Evolutionary conservation across 2,797 vertebrate species (phyloP).

Genomic region (Vultur gryphus): DNA sequence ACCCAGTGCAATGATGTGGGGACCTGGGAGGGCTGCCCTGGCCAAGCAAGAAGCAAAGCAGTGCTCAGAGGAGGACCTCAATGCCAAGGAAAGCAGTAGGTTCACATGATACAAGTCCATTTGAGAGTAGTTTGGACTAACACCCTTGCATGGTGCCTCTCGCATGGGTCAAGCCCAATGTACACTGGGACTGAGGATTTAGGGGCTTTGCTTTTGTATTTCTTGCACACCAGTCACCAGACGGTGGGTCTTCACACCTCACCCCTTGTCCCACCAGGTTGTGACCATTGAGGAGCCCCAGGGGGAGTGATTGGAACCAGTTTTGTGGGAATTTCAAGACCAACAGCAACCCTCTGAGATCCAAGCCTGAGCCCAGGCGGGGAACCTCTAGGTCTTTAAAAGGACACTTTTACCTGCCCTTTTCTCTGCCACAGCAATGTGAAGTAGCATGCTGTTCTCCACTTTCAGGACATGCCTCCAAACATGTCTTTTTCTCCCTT

Average conservation of each 20-base stretch:
- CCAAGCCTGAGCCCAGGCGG: not conserved
- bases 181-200: not conserved
- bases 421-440: not conserved
- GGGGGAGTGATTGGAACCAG: not conserved
- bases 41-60: not conserved
- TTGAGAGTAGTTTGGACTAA: not conserved
- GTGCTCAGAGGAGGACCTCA: not conserved
- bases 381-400: not conserved
- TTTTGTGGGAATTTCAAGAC: not conserved
- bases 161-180: not conserved
- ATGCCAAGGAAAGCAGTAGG: not conserved
- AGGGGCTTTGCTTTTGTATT: not conserved
- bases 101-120: not conserved
- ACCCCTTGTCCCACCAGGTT: not conserved
- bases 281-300: not conserved
- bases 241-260: not conserved
- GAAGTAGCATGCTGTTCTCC: not conserved
- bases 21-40: not conserved
- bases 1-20: not conserved
- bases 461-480: not conserved
- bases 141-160: not conserved
- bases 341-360: not conserved
- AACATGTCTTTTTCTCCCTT: not conserved
- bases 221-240: not conserved
- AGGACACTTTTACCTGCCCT: not conserved